These are phyloP conservation scores for Ecdyonurus torrentis DNA, from an alignment of 2,888 invertebrate species.

Conservation along the genomic window DNA sequence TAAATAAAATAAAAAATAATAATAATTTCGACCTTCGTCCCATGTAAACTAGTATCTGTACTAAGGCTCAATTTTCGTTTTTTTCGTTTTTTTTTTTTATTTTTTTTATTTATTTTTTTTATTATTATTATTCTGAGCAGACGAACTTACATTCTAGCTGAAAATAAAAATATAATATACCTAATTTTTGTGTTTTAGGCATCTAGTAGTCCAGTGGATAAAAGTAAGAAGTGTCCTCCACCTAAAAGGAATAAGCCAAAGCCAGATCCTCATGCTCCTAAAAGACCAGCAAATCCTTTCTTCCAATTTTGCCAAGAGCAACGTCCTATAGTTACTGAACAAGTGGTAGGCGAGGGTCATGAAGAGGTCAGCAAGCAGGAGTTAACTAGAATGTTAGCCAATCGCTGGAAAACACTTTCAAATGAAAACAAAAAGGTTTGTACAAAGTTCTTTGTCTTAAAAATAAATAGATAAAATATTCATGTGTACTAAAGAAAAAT, in stretches of 20 bases:
- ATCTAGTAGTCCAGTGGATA: neutral
- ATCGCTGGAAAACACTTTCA: slow-evolving; percentile 52
- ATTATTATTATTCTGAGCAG: neutral
- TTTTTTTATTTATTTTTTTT: neutral
- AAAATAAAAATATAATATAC: too few species aligned
- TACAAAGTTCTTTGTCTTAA: too few species aligned
- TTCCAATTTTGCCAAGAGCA: slow-evolving; percentile 69
- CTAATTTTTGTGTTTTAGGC: neutral
- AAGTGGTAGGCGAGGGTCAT: slow-evolving; percentile 19
- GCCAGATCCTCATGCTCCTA: slow-evolving; percentile 57
- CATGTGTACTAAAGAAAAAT: too few species aligned
- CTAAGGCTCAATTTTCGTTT: too few species aligned
- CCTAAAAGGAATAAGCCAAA: slow-evolving; percentile 13
- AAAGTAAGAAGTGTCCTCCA: neutral
- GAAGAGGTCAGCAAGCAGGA: slow-evolving; percentile 60
- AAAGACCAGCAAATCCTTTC: slow-evolving; percentile 63
- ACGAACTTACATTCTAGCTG: too few species aligned
- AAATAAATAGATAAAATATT: too few species aligned
- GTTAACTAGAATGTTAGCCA: slow-evolving; percentile 53
- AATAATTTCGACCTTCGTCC: too few species aligned
- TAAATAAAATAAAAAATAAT: too few species aligned
- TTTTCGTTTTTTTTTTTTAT: too few species aligned
- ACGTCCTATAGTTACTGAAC: slow-evolving; percentile 41
- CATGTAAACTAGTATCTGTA: too few species aligned
- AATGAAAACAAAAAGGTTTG: slow-evolving; percentile 50